Evolutionary conservation across 2,888 invertebrate genomes (phyloP).

Genomic region (Tachystola acroxantha): DNA sequence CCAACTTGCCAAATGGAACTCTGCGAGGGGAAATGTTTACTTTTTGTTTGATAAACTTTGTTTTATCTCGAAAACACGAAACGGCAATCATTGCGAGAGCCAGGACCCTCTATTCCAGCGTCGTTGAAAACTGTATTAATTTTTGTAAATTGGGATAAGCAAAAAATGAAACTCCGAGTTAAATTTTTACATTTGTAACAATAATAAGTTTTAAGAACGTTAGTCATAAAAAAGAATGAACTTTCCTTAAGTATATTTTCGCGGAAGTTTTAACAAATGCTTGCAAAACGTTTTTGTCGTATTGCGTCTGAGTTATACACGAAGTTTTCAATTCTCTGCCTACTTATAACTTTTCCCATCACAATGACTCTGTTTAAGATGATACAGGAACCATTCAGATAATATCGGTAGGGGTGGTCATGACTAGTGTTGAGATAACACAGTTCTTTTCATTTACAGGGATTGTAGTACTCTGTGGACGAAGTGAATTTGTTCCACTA

Average conservation of each 20-base stretch:
- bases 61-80: slow-evolving; percentile 20
- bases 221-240: slow-evolving; percentile 22
- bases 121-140: slow-evolving; percentile 1
- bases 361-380: slow-evolving; percentile 53
- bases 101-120: neutral
- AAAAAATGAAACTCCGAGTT: too few relatives aligned
- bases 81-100: slow-evolving; percentile 14
- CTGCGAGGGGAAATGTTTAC: slow-evolving; percentile 24
- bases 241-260: slow-evolving; percentile 13
- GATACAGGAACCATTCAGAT: slow-evolving; percentile 56
- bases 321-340: slow-evolving; percentile 56
- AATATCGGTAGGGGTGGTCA: too few relatives aligned
- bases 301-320: slow-evolving; percentile 48
- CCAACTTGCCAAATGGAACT: slow-evolving; percentile 25
- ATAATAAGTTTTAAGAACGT: neutral
- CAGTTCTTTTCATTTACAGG: too few relatives aligned
- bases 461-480: too few relatives aligned
- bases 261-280: slow-evolving; percentile 50
- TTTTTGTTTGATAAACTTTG: slow-evolving; percentile 24
- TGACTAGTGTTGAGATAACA: too few relatives aligned
- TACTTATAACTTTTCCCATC: slow-evolving; percentile 67
- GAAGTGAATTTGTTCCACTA: too few relatives aligned
- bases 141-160: neutral
- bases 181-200: neutral
- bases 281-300: slow-evolving; percentile 33